These are phyloP conservation scores for Neodiprion pinetum DNA, from an alignment of 1,140 invertebrate genomes.

Conservation along the genomic window DNA sequence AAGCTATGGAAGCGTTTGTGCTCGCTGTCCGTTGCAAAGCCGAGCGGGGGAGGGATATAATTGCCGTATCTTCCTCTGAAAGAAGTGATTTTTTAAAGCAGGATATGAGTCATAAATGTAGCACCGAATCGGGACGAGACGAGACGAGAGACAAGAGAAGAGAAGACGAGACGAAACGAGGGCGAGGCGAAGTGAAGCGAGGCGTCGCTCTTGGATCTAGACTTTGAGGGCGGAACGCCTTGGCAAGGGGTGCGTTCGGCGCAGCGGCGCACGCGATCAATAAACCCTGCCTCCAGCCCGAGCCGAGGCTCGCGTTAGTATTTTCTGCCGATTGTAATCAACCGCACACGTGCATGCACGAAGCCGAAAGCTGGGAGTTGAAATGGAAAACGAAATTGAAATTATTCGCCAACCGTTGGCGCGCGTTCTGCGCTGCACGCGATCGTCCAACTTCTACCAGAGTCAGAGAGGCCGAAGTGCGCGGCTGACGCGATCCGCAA, in stretches of 20 bases:
- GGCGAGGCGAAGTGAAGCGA: slow-evolving; percentile 3
- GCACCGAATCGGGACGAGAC: background rate
- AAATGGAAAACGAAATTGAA: background rate
- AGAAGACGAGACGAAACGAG: background rate
- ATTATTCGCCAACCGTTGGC: background rate
- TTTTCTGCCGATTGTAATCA: background rate
- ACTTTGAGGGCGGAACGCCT: background rate
- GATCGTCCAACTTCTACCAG: background rate
- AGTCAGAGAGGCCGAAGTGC: background rate
- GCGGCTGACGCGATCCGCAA: background rate
- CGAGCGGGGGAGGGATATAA: background rate
- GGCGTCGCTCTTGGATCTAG: background rate
- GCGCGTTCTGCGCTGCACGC: background rate
- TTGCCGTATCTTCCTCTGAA: background rate
- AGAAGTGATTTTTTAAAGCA: background rate
- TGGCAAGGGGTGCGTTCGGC: slow-evolving; percentile 10
- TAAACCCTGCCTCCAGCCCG: slow-evolving; percentile 2
- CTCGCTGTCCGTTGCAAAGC: background rate
- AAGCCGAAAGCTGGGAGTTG: background rate
- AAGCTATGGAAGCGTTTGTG: background rate
- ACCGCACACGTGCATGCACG: background rate
- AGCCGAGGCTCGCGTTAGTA: background rate
- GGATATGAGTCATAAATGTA: background rate
- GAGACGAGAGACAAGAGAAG: background rate
- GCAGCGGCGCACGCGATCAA: slow-evolving; percentile 9